These are phyloP conservation scores for Stomatorhinus ivindoensis DNA, from an alignment of 2,113 vertebrate species.

Conservation along the genomic window DNA sequence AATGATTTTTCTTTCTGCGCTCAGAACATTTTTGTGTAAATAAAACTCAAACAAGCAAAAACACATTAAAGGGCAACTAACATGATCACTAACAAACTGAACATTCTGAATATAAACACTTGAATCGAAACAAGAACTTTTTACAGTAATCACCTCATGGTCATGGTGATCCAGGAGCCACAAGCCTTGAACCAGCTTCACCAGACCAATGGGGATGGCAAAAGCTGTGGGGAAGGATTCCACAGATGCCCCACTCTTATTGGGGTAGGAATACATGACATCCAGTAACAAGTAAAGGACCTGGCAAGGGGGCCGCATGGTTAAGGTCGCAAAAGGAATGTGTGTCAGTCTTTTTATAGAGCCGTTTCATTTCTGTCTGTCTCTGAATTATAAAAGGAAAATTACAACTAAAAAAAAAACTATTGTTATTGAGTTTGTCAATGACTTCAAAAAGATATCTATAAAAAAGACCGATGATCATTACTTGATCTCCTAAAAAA, in stretches of 20 bases:
- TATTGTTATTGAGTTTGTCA: neutral
- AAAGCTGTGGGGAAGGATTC: conserved; percentile 84
- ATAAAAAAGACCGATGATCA: neutral
- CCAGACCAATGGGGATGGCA: conserved; percentile 77
- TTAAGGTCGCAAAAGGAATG: conserved; percentile 62
- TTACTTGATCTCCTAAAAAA: neutral
- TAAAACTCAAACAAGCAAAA: neutral
- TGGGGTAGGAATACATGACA: conserved; percentile 79
- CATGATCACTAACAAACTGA: neutral
- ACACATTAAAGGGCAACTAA: neutral
- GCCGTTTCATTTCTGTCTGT: neutral
- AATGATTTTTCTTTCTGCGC: neutral
- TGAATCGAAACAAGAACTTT: neutral
- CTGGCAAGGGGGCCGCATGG: conserved; percentile 53
- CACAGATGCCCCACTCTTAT: conserved; percentile 69
- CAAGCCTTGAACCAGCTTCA: conserved; percentile 84
- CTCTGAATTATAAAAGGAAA: neutral
- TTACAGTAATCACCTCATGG: conserved; percentile 64
- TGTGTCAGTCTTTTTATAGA: neutral
- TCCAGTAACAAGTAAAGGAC: conserved; percentile 90
- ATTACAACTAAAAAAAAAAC: neutral
- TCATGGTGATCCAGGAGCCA: conserved; percentile 92
- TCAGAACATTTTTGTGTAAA: neutral
- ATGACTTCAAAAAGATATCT: neutral
- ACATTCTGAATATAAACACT: no score